Base-by-base conservation (phyloP, 2,888 invertebrate species). In the Lithosia quadra region DNA sequence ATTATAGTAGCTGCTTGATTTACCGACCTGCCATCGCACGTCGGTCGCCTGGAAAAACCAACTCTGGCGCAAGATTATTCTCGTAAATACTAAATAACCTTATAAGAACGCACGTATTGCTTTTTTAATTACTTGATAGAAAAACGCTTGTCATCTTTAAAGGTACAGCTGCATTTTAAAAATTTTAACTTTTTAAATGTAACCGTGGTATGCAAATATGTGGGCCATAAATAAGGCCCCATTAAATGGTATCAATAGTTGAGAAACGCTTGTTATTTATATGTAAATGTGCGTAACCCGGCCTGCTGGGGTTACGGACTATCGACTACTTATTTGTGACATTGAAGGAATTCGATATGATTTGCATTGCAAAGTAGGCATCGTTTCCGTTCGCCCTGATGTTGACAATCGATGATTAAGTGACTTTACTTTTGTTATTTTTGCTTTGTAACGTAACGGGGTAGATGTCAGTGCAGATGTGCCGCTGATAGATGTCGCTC, bases 241-340 rank as follows among this genome's bases (percentile, higher is more conserved):
- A 85, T 91, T 90, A 86, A 85, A 87, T 80, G 81, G 84, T 84
- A 87, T 90, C 92, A 88, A 93, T 93, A 91, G 89, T 91, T 91
- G 84, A 86, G 88, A 91, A 93, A 90, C 91, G 91, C 88, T 90
- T 86, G 88, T 91, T 93, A 94, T 94, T 94, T 92, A 93, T 92
- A 94, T 94, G 93, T 79, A 86, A 94, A 94, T 93, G 77, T 58
- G 73, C 61, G 82, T 89, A 89, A 90, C 90, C 91, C 89, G 74
- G 68, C 55, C 76, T 61, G 76, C 66, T 75, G 84, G 86, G 88
- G 87, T 84, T 84, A 85, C 79, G 75, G 71, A 76, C 72, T 84
- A 82, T 79, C 79, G 78, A 82, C 81, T 79, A 81, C 83, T 81
- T 83, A 80, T 82, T 82, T 81, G 86, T 92, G 91, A 92, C 92